A percentile compares a stretch with the other conserved stretches of the same genome.
Evolutionary conservation across 64 coral and sea anemone genomes (phyloP).

Genomic region (Stylophora pistillata): DNA sequence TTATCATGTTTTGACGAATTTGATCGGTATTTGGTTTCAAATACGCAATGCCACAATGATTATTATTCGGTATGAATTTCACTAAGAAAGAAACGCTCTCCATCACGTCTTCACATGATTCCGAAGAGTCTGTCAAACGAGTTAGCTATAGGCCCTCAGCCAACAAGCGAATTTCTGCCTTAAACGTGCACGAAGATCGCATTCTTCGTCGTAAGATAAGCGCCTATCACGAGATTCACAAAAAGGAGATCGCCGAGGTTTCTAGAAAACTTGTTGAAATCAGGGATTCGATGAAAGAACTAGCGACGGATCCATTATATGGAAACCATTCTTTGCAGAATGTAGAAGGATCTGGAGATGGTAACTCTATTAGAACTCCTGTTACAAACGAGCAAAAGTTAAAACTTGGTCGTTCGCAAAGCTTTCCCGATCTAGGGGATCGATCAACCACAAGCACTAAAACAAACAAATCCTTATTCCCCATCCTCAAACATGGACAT

Average conservation of each 20-base stretch:
- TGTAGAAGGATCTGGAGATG: not conserved
- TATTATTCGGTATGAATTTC: not conserved
- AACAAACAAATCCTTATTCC: not conserved
- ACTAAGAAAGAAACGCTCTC: not conserved
- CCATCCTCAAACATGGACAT: not conserved
- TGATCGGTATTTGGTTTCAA: not conserved
- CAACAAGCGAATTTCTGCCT: slow-evolving; percentile 13
- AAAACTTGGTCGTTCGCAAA: not conserved
- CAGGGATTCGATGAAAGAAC: slow-evolving; percentile 23
- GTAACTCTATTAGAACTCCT: not conserved
- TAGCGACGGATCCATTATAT: slow-evolving; percentile 14
- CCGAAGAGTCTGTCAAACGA: not conserved
- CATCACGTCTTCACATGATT: not conserved
- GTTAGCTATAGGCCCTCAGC: not conserved
- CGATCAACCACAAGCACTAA: not conserved
- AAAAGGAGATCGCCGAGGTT: slow-evolving; percentile 31
- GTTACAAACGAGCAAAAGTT: not conserved
- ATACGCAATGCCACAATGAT: not conserved
- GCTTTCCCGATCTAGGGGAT: slow-evolving; percentile 10
- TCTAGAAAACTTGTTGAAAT: slow-evolving; percentile 21
- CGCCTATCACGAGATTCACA: slow-evolving; percentile 16
- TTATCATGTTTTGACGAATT: not conserved
- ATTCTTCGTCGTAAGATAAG: slow-evolving; percentile 14
- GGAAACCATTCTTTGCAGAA: slow-evolving; percentile 17
- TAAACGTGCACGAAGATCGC: slow-evolving; percentile 9